phyloP scores from a whole-genome alignment of 2,113 vertebrate genomes.

The Grammomys surdaster region DNA sequence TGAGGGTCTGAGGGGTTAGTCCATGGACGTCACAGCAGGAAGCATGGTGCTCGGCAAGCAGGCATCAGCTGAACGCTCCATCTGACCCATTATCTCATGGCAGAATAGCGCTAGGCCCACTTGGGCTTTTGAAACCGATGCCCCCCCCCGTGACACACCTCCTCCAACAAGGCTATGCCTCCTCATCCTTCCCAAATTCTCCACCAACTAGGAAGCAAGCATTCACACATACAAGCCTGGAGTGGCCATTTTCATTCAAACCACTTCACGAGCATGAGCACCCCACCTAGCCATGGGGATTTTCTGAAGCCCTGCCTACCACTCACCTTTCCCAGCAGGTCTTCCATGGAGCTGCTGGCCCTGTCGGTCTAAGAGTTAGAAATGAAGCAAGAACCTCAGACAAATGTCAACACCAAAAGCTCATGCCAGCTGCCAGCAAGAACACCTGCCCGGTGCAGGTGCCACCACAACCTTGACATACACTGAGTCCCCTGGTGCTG shows the following conservation, averaged over 20 bases:
- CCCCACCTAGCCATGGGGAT: neutral
- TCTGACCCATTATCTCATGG: neutral
- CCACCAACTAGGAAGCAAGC: neutral
- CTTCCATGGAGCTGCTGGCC: neutral
- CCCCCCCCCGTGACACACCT: neutral
- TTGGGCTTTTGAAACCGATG: neutral
- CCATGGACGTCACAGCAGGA: neutral
- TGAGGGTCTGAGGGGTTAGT: neutral
- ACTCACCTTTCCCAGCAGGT: neutral
- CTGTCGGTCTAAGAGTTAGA: neutral
- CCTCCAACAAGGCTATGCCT: neutral
- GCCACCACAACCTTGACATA: neutral
- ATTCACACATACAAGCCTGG: neutral
- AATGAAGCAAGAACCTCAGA: neutral
- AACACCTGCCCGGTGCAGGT: neutral
- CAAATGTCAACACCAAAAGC: neutral
- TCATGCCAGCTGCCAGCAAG: too few species aligned
- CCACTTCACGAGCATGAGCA: fast-evolving
- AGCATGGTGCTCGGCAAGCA: neutral
- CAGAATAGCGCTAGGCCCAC: neutral
- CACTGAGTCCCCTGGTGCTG: fast-evolving
- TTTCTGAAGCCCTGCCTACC: neutral
- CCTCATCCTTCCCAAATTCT: neutral
- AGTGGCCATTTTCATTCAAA: neutral
- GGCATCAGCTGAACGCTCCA: neutral